A percentile compares a stretch with the other conserved stretches of the same genome.
Evolutionary conservation across 2,888 invertebrate species (phyloP).

Genomic region (Mesorhabditis belari): DNA sequence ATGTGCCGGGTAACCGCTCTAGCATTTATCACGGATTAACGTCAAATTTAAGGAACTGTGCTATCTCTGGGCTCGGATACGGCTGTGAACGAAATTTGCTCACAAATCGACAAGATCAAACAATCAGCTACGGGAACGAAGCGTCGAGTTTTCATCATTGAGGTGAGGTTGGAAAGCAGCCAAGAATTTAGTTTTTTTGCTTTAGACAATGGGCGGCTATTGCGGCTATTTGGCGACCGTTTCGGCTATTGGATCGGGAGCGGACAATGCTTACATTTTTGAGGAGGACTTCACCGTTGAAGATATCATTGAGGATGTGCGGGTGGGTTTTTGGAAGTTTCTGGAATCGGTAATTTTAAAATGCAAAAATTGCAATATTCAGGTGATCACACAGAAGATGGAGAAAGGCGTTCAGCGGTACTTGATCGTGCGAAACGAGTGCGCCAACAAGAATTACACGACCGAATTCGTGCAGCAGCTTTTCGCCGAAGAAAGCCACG

Average conservation of each 20-base stretch:
- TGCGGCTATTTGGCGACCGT: slow-evolving; percentile 96
- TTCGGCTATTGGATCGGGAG: slow-evolving; percentile 90
- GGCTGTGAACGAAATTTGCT: slow-evolving; percentile 94
- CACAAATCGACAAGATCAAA: slow-evolving; percentile 74
- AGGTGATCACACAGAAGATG: slow-evolving; percentile 53
- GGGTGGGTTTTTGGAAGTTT: slow-evolving; percentile 15
- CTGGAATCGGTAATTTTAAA: background rate
- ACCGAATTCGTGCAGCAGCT: slow-evolving; percentile 92
- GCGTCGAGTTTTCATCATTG: slow-evolving; percentile 57
- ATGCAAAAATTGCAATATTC: slow-evolving; percentile 55
- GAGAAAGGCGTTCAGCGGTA: slow-evolving; percentile 52
- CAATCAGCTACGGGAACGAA: slow-evolving; percentile 98
- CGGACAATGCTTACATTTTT: slow-evolving; percentile 96
- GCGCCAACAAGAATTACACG: slow-evolving; percentile 87
- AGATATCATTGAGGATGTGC: slow-evolving; percentile 49
- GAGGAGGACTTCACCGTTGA: slow-evolving; percentile 61
- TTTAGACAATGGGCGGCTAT: slow-evolving; percentile 89
- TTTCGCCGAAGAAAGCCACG: slow-evolving; percentile 74
- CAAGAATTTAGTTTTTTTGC: background rate
- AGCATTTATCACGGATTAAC: slow-evolving; percentile 52
- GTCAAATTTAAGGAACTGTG: slow-evolving; percentile 40
- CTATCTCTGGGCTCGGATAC: slow-evolving; percentile 80
- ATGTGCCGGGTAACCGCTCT: slow-evolving; percentile 73
- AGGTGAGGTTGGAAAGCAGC: slow-evolving; percentile 20
- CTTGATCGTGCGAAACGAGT: slow-evolving; percentile 70